Percentiles rank a stretch among this genome's conserved stretches.
These are phyloP conservation scores for Drosophila nr. perissopoda DNA, from an alignment of 2,888 invertebrate genomes.

Conservation along the genomic window DNA sequence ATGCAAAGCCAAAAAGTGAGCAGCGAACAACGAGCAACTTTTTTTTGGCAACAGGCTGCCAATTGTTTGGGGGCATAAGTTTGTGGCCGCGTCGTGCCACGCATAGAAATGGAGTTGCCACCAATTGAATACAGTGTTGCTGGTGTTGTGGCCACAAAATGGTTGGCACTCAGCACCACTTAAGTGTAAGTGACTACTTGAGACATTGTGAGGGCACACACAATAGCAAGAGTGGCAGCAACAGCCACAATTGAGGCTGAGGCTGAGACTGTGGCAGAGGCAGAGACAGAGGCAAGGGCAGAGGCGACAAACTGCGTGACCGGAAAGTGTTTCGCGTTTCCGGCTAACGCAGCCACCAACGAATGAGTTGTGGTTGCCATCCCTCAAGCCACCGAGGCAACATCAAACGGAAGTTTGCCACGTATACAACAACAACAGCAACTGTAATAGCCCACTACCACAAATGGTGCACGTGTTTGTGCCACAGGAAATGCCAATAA, in stretches of 20 bases:
- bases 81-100: conserved; percentile 52
- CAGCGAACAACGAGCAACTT: conserved; percentile 5
- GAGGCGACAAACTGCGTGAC: conserved; percentile 66
- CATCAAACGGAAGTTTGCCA: conserved; percentile 58
- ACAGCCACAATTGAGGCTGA: conserved; percentile 3
- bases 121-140: conserved; percentile 43
- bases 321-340: conserved; percentile 75
- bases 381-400: conserved; percentile 26
- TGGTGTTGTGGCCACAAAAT: conserved; percentile 68
- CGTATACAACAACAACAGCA: conserved; percentile 55
- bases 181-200: conserved; percentile 72
- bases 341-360: conserved; percentile 61
- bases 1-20: conserved; percentile 25
- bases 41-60: conserved; percentile 42
- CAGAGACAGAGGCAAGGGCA: conserved; percentile 7
- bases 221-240: conserved; percentile 18
- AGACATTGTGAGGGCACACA: conserved; percentile 55
- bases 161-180: conserved; percentile 75
- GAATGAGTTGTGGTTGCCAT: conserved; percentile 23
- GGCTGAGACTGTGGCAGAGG: background rate
- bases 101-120: conserved; percentile 70
- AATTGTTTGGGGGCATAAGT: conserved; percentile 25
- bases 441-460: conserved; percentile 28
- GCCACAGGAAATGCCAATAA: conserved; percentile 31
- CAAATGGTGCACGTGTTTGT: conserved; percentile 46